Evolutionary conservation across 2,888 invertebrate species (phyloP), one percentile per base, ranked within the genome.

Genomic region (Glaucopsyche alexis): DNA sequence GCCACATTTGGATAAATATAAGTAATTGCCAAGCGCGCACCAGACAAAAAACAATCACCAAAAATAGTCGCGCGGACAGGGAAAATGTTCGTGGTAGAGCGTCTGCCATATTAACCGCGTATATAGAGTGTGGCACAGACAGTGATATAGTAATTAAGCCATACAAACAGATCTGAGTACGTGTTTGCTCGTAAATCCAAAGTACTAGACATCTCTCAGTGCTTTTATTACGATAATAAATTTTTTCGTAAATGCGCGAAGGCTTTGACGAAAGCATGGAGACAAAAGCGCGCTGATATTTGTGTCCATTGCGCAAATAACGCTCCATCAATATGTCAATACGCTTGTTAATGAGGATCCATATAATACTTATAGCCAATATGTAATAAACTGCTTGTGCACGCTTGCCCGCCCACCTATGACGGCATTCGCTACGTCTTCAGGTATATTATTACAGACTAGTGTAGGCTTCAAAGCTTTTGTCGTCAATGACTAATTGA

Each of bases 1-100:
- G 81, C 81, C 82, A 80, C 85, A 83, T 84, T 84, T 84, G 84
- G 82, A 85, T 84, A 79, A 82, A 81, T 84, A 79, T 72, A 52
- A 84, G 85, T 29, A 19, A 47, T 19, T 8, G 29, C 29, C n/a
- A 19, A 69, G 67, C 45, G 42, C 42, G 66, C 42, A 47, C 47
- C 29, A 60, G 60, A 60, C 60, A 66, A 74, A 66, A 74, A 74
- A 72, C 67, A 16, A 72, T 38, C 55, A 67, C 60, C 60, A 60
- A 60, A 60, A 60, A 60, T 60, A 7, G 29, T 16, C 19, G 60
- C 13, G 29, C 29, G 60, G 14, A 60, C 29, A 29, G 19, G 6
- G 13, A 38, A 13, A 38, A 13, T 29, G 60, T 16, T 55, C 11
- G 13, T 2, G 8, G 8, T 47, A 9, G 11, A 13, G 47, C 1